Conservation (phyloP, 2,888 invertebrate species). For the Amiota communis region DNA sequence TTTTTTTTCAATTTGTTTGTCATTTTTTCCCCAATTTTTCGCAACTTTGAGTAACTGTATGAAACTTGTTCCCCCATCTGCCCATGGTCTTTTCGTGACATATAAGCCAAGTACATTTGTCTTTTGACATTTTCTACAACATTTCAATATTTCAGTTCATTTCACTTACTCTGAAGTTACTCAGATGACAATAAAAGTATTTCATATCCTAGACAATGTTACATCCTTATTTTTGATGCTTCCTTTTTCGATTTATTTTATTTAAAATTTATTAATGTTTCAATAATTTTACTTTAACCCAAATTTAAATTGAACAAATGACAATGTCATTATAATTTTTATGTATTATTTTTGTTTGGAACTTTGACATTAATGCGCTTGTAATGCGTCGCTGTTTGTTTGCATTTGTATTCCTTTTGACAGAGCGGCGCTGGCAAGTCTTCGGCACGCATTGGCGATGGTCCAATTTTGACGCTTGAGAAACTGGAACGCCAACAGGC, state of each 20-base stretch:
- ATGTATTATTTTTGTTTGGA: not conserved
- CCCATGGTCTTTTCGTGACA: not conserved
- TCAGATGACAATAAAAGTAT: not conserved
- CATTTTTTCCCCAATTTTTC: not conserved
- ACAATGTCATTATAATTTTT: not conserved
- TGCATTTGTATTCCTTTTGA: conserved; percentile 33
- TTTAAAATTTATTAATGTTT: no score
- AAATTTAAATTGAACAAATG: conserved; percentile 23
- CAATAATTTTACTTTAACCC: conserved; percentile 27
- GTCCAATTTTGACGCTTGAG: conserved; percentile 78
- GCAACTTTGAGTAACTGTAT: conserved; percentile 1
- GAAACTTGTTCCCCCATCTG: not conserved
- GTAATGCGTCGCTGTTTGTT: not conserved
- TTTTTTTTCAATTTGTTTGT: not conserved
- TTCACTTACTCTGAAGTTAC: not conserved
- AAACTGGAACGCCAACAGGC: conserved; percentile 78
- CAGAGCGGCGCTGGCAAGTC: conserved; percentile 73
- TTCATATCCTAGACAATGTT: not conserved
- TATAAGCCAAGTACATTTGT: conserved; percentile 48
- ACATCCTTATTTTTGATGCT: not conserved
- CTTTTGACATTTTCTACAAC: conserved; percentile 47
- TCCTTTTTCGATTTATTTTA: not conserved
- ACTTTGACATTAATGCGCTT: conserved; percentile 1
- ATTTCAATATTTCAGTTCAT: conserved; percentile 15
- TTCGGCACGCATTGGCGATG: conserved; percentile 75